These are phyloP conservation scores for Riptortus pedestris DNA, from an alignment of 1,140 invertebrate species.

Conservation along the genomic window DNA sequence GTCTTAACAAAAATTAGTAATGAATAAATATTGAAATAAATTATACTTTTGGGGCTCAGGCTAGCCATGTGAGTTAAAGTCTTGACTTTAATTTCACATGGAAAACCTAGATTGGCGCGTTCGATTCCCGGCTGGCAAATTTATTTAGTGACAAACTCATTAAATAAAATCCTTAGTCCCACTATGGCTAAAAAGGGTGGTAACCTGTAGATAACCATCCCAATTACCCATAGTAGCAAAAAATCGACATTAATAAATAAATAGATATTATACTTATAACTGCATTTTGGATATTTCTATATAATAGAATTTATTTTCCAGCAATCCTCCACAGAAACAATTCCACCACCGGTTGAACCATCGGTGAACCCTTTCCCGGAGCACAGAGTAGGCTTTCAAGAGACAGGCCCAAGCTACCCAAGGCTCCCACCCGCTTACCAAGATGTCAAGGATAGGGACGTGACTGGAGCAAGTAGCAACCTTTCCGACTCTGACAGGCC, in stretches of 20 bases:
- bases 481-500: slow-evolving; percentile 38
- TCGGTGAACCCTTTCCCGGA: slow-evolving; percentile 58
- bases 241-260: background rate
- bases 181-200: no score
- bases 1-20: no score
- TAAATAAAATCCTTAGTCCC: no score
- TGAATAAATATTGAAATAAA: no score
- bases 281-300: background rate
- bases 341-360: slow-evolving; percentile 50
- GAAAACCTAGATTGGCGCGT: no score
- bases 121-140: no score
- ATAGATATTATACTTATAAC: background rate
- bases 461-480: slow-evolving; percentile 33
- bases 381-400: slow-evolving; percentile 38
- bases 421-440: slow-evolving; percentile 30
- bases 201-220: no score
- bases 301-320: slow-evolving; percentile 16
- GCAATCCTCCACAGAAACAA: slow-evolving; percentile 29
- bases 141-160: no score
- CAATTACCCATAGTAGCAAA: no score
- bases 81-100: no score
- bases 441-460: slow-evolving; percentile 40
- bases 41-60: no score
- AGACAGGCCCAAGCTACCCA: slow-evolving; percentile 33
- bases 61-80: no score